phyloP scores from a whole-genome alignment of 2,797 vertebrate genomes.

The Thamnophis elegans region DNA sequence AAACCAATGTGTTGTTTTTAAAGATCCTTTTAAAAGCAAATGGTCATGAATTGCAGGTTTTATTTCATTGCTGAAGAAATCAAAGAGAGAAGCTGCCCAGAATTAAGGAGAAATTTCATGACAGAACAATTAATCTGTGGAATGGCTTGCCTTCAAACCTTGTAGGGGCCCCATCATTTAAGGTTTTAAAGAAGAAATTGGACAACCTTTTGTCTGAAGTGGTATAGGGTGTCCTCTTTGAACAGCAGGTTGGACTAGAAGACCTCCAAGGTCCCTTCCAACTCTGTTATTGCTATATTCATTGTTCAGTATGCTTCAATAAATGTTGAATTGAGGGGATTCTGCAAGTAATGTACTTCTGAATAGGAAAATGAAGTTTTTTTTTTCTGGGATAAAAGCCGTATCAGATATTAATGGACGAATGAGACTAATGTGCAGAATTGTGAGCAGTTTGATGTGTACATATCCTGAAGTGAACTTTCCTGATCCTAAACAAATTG shows the following conservation, averaged over 20 bases:
- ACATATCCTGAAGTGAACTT: neutral
- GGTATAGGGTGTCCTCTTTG: too few species aligned
- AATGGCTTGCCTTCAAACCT: neutral
- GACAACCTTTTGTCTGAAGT: too few species aligned
- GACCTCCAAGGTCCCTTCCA: too few species aligned
- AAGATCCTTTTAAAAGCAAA: constrained; percentile 30
- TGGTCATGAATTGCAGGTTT: neutral
- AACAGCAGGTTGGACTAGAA: too few species aligned
- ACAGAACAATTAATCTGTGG: neutral
- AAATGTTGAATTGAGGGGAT: neutral
- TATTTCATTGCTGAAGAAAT: neutral
- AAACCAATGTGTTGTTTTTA: constrained; percentile 24
- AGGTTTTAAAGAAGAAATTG: too few species aligned
- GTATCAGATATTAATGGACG: neutral
- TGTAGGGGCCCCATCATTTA: neutral
- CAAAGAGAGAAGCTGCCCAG: neutral
- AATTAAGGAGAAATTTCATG: neutral
- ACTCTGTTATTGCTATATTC: neutral
- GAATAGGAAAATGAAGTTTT: neutral
- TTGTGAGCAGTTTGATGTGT: neutral
- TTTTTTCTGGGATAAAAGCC: neutral
- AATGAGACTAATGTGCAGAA: neutral
- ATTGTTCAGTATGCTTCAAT: neutral
- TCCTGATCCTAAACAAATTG: neutral
- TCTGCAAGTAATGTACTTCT: neutral